Evolutionary conservation across 2,113 vertebrate species (phyloP).

Genomic region (Protomyctophum bolini): DNA sequence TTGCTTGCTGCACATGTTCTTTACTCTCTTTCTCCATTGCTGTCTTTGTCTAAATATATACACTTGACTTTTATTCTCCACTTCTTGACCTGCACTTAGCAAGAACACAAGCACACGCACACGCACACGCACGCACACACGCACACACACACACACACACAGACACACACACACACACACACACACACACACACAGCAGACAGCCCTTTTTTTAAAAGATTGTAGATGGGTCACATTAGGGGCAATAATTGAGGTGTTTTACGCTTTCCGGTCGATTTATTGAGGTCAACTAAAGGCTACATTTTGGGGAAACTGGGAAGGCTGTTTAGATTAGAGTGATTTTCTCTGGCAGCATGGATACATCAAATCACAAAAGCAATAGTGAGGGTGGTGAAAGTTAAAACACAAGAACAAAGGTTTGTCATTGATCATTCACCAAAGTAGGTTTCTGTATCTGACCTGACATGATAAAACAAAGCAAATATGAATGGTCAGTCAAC

Average conservation of each 20-base stretch:
- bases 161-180: conserved; percentile 1
- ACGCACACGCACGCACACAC: neutral
- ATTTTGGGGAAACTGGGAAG: conserved; percentile 56
- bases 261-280: conserved; percentile 72
- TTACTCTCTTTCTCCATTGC: too few species aligned
- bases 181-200: conserved; percentile 13
- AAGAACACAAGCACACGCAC: too few species aligned
- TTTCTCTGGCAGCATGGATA: conserved; percentile 61
- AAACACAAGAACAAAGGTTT: conserved; percentile 45
- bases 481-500: too few species aligned
- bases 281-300: conserved; percentile 75
- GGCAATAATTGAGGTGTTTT: conserved; percentile 73
- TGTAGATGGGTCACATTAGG: conserved; percentile 67
- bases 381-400: conserved; percentile 31
- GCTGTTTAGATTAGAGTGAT: conserved; percentile 69
- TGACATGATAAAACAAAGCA: conserved; percentile 37
- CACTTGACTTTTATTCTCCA: too few species aligned
- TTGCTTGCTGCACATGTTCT: too few species aligned
- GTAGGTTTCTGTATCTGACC: conserved; percentile 41
- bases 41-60: too few species aligned
- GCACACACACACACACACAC: neutral
- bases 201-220: conserved; percentile 47
- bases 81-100: too few species aligned
- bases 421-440: conserved; percentile 61
- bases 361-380: conserved; percentile 64